Base-by-base conservation (phyloP, 2,888 invertebrate species). In the Marronus borbonicus region DNA sequence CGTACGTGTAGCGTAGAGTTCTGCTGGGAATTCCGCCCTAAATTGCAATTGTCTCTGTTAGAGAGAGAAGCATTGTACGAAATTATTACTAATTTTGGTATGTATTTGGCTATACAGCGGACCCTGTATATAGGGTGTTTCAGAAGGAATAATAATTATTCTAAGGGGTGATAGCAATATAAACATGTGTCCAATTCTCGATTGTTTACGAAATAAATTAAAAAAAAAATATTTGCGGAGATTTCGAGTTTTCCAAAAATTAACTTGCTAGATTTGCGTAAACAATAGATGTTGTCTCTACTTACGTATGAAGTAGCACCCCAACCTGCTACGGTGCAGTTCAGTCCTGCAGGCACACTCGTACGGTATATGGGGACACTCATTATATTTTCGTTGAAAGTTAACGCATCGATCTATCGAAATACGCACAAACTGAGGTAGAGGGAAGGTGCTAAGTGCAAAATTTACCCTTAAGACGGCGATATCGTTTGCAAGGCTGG, bases 381-480 rank as follows among this genome's bases (percentile, higher is more conserved):
- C 8, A 10, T 72, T 5, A 72, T 72, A 17, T 72, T 58, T 20
- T 5, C 4, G 8, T 58, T 58, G 50, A 72, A 72, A 1, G 58
- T 60, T 14, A 72, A 36, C 14, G 12, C 39, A 14, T 55, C 58
- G 3, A 72, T 58, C 72, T 72, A 12, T 8, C 1, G 24, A 44
- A 66, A 20, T 28, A 44, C 0, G 12, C 8, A 66, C 44, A 44
- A 44, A 2, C 12, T 69, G 28, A 7, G n/a, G 69, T 28, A 0
- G 39, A 39, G 65, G 39, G 17, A 31, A 28, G 31, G 31, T 36
- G 31, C 5, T 36, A 36, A 36, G 31, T 14, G 17, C 36, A n/a
- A 12, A 58, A 49, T 68, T 76, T 75, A 79, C 79, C 39, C 77
- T 74, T 52, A 79, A 64, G 10, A 79, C 52, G 0, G 79, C 77